Evolutionary conservation across 2,888 invertebrate genomes (phyloP), one percentile per base, ranked within the genome.

Genomic region (Hyles lineata): DNA sequence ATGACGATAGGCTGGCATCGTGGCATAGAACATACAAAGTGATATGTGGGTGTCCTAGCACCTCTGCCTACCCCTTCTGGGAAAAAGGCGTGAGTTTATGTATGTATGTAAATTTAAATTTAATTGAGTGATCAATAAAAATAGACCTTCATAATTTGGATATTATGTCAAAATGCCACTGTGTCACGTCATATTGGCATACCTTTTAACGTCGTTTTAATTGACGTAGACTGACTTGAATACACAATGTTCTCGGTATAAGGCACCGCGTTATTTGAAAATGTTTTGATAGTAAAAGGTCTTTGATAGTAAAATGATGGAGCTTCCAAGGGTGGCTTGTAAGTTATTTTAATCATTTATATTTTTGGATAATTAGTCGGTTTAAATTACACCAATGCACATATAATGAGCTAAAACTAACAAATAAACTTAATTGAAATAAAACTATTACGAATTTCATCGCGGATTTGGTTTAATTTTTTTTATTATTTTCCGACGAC

Each of bases 131-230:
- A 15, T 55, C 5, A n/a, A 55, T n/a, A 52, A 67, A 29, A 23
- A 29, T 55, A 70, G 11, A 19, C 17, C 58, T 29, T n/a, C 52
- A 21, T 55, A 55, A 55, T 25, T 43, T 23, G 43, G 43, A 15
- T 23, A 60, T 21, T 23, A 15, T 71, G 29, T 58, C 70, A 32
- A 23, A 35, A 21, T 35, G 70, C 35, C 70, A 59, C 21, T 60
- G 23, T 63, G 67, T 43, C 35, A 59, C 72, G 63, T 55, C 35
- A 58, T 21, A 35, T 23, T 17, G 25, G 21, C 5, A 60, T 50
- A 70, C 79, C 74, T 77, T 79, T 76, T 77, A 79, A 81, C 79
- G 81, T 83, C 83, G 80, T 76, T 75, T 78, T 86, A 86, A 86
- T 85, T 86, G 86, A 86, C 85, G 76, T 80, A 74, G 62, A 70